phyloP scores from a whole-genome alignment of 2,888 invertebrate genomes.

The Patella caerulea region DNA sequence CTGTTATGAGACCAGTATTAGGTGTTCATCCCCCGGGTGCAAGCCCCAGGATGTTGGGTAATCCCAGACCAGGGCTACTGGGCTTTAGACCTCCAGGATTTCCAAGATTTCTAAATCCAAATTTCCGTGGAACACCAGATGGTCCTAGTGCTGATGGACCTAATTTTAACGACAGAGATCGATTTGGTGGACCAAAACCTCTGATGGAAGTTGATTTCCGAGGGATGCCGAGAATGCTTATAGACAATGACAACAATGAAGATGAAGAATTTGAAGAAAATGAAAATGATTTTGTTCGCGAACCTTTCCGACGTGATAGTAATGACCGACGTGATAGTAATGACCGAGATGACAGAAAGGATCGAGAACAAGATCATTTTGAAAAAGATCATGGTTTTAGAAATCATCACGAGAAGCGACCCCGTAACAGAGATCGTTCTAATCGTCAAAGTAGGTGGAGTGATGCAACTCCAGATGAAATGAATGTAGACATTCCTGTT shows the following conservation, averaged over 20 bases:
- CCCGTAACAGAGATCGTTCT: slow-evolving; percentile 27
- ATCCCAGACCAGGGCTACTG: slow-evolving; percentile 34
- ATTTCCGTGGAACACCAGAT: slow-evolving; percentile 24
- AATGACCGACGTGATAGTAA: slow-evolving; percentile 26
- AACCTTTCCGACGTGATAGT: slow-evolving; percentile 24
- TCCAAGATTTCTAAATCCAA: slow-evolving; percentile 16
- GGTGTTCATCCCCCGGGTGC: slow-evolving; percentile 16
- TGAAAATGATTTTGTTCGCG: slow-evolving; percentile 24
- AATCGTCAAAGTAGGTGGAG: slow-evolving; percentile 47
- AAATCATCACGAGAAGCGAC: slow-evolving; percentile 15
- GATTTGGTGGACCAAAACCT: slow-evolving; percentile 36
- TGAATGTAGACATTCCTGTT: not conserved
- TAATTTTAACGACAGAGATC: slow-evolving; percentile 23
- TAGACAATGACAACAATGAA: slow-evolving; percentile 36
- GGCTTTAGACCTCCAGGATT: slow-evolving; percentile 34
- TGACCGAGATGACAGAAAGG: slow-evolving; percentile 30
- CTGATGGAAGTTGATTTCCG: slow-evolving; percentile 32
- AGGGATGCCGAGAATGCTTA: slow-evolving; percentile 29
- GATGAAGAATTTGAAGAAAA: slow-evolving; percentile 30
- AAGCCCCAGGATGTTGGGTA: slow-evolving; percentile 27
- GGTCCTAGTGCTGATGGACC: slow-evolving; percentile 20
- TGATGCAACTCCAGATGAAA: slow-evolving; percentile 32
- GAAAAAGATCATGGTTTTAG: slow-evolving; percentile 8
- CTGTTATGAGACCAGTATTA: slow-evolving; percentile 33
- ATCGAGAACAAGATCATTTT: slow-evolving; percentile 26